phyloP scores from a whole-genome alignment of 2,888 invertebrate genomes.

The Rhamnusium bicolor region DNA sequence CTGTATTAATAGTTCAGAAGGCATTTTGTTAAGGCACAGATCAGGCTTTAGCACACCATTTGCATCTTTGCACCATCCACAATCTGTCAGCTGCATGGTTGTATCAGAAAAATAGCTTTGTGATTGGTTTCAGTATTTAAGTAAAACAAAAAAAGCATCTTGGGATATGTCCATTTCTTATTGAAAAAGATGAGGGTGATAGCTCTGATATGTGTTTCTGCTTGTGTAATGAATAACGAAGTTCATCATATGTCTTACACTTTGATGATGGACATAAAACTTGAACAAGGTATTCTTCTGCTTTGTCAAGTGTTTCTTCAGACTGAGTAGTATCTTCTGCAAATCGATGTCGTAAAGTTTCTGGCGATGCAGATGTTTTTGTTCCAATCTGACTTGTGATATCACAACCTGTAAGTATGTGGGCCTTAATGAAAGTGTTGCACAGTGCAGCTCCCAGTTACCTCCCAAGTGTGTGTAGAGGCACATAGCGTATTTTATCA shows the following conservation, averaged over 20 bases:
- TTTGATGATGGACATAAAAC: no score
- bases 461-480: neutral
- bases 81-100: no score
- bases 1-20: no score
- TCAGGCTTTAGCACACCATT: no score
- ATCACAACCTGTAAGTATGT: slow-evolving; percentile 10
- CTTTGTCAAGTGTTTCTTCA: no score
- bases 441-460: slow-evolving; percentile 9
- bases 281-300: neutral
- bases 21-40: no score
- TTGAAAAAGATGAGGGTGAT: neutral
- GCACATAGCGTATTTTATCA: neutral
- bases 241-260: no score
- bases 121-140: neutral
- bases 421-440: slow-evolving; percentile 17
- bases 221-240: no score
- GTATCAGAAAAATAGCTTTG: no score
- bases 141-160: slow-evolving; percentile 1
- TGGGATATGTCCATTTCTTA: neutral
- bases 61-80: neutral
- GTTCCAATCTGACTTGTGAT: neutral
- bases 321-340: neutral
- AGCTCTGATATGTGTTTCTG: no score
- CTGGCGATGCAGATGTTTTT: neutral
- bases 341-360: neutral